Evolutionary conservation across 2,797 vertebrate species (phyloP), one percentile per base, ranked within the genome.

Genomic region (Melanotaenia trifasciata): DNA sequence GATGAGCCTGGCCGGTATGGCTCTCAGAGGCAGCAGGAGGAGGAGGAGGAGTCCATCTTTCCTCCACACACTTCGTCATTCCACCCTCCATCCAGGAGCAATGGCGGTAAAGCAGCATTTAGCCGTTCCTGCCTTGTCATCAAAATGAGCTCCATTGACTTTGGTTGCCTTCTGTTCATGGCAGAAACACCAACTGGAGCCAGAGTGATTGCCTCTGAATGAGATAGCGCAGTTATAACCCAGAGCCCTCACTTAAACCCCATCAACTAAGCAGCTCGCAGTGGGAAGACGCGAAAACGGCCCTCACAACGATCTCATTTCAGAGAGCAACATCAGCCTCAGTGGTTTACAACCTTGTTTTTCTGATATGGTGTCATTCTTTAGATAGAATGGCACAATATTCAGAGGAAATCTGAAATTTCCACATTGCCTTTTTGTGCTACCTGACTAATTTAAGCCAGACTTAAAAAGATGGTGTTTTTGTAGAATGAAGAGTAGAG

Each of bases 61-160:
- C 80, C 80, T 66, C 58, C 72, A 36, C 32, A 36, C 81, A 63
- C 88, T 84, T 77, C 43, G 30, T 86, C 89, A 81, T 78, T 22
- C 70, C 75, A 58, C 74, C 64, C 69, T 22, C 24, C 79, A 53
- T 74, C 64, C 74, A 72, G 82, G 84, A 89, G 87, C 72, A 47
- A 77, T 36, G 84, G 84, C 88, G 53, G 78, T 78, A 79, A 79
- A 90, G 89, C 77, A 35, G 73, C 87, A 74, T 91, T 91, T 78
- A 87, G 82, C 84, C 13, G 74, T 79, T 92, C 87, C 84, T 92
- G 91, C 91, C 74, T 74, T 26, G 89, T 92, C 91, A 93, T 93
- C 92, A 92, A 67, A 91, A 91, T 79, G 76, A 91, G 79, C 40
- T 87, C 87, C 89, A 90, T 87, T 90, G 89, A 92, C 89, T 91